Percentiles rank a stretch among this genome's conserved stretches.
These are phyloP conservation scores for Pollenia griseotomentosa DNA, from an alignment of 2,888 invertebrate species.

Conservation along the genomic window DNA sequence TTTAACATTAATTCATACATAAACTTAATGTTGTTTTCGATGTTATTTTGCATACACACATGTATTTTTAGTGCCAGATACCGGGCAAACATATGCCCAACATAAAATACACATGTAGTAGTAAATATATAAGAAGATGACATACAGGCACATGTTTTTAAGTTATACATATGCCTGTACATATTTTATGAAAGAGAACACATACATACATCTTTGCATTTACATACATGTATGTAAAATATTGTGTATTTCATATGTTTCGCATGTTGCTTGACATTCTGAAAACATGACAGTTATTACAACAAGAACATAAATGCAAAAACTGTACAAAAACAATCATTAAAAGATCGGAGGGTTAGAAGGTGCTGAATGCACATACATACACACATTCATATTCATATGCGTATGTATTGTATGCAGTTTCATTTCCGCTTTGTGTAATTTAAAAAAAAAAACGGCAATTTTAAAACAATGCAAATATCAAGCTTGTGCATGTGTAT, in stretches of 20 bases:
- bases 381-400: neutral
- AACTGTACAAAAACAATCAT: slow-evolving; percentile 26
- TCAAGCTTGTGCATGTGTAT: neutral
- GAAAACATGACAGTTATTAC: slow-evolving; percentile 76
- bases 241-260: slow-evolving; percentile 70
- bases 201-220: neutral
- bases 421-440: slow-evolving; percentile 47
- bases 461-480: slow-evolving; percentile 17
- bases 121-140: slow-evolving; percentile 45
- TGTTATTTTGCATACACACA: slow-evolving; percentile 18
- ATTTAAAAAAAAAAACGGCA: neutral
- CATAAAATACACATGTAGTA: slow-evolving; percentile 46
- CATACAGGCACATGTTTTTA: slow-evolving; percentile 29
- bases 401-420: slow-evolving; percentile 26
- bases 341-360: neutral
- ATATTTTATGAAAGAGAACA: neutral
- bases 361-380: slow-evolving; percentile 13
- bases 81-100: slow-evolving; percentile 66
- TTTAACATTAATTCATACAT: slow-evolving; percentile 26
- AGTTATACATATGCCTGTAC: slow-evolving; percentile 2
- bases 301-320: slow-evolving; percentile 61
- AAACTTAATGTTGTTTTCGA: slow-evolving; percentile 16
- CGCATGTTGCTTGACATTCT: slow-evolving; percentile 74
- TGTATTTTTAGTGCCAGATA: slow-evolving; percentile 23
- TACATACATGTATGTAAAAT: neutral